Evolutionary conservation across 2,113 vertebrate species (phyloP).

Genomic region (Delphinapterus leucas): DNA sequence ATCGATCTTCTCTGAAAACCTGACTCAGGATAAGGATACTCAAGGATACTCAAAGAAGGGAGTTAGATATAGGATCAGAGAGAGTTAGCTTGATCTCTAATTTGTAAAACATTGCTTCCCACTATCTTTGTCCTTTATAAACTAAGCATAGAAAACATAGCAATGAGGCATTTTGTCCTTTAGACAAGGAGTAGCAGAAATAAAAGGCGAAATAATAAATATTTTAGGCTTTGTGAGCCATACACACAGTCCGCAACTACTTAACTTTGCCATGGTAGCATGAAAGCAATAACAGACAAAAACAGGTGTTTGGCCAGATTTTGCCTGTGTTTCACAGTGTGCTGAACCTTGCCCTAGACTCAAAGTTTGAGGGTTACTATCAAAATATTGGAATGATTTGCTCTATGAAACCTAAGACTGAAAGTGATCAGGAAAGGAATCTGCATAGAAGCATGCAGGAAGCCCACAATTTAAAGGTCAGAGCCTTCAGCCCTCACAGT

Average conservation of each 20-base stretch:
- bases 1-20: background rate
- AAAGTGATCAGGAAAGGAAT: background rate
- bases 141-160: background rate
- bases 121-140: background rate
- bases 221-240: background rate
- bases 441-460: background rate
- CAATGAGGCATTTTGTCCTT: background rate
- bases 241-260: background rate
- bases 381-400: background rate
- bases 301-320: background rate
- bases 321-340: too few species aligned
- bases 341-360: background rate
- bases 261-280: background rate
- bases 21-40: background rate
- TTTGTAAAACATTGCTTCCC: background rate
- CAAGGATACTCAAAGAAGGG: background rate
- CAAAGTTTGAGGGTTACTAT: background rate
- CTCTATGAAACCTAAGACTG: background rate
- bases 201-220: background rate
- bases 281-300: background rate
- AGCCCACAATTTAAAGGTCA: background rate
- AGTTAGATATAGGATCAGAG: background rate
- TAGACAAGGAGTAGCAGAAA: background rate
- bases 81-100: background rate
- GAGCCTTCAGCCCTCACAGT: background rate